Percentiles rank a stretch among this genome's conserved stretches.
These are phyloP conservation scores for Rhineura floridana DNA, from an alignment of 2,113 vertebrate genomes.

Conservation along the genomic window DNA sequence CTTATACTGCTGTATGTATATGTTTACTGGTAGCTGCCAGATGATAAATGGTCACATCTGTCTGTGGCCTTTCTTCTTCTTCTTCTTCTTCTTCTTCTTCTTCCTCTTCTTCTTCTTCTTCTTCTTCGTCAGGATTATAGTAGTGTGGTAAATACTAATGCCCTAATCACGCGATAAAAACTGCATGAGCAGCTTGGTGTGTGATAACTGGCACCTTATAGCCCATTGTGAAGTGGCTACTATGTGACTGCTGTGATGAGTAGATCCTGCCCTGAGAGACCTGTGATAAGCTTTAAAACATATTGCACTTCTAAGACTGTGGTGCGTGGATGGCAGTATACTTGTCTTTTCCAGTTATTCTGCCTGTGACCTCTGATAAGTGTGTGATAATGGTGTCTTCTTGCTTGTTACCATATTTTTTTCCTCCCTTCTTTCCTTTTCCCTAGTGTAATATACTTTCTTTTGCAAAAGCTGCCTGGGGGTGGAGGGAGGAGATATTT, in stretches of 20 bases:
- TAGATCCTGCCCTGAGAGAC: background rate
- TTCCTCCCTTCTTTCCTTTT: conserved; percentile 15
- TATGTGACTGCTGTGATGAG: background rate
- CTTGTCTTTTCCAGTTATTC: conserved; percentile 48
- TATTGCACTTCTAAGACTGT: background rate
- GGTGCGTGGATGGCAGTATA: fast-evolving
- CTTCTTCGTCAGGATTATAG: background rate
- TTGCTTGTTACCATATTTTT: conserved; percentile 40
- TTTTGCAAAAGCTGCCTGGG: conserved; percentile 32
- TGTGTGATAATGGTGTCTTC: conserved; percentile 56
- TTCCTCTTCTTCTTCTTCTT: background rate
- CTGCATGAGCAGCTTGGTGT: background rate
- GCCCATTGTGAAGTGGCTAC: background rate
- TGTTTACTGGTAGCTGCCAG: background rate
- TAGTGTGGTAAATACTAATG: background rate
- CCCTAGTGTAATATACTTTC: background rate
- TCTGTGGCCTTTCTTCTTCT: background rate
- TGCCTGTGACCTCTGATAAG: conserved; percentile 58
- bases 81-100: background rate
- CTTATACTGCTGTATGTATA: background rate
- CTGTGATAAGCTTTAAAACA: background rate
- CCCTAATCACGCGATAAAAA: background rate
- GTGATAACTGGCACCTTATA: background rate
- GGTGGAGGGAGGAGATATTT: conserved; percentile 32
- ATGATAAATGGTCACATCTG: background rate